Percentiles rank a stretch among this genome's conserved stretches.
Conservation (phyloP, 2,113 vertebrate genomes). For the Bombycilla garrulus region DNA sequence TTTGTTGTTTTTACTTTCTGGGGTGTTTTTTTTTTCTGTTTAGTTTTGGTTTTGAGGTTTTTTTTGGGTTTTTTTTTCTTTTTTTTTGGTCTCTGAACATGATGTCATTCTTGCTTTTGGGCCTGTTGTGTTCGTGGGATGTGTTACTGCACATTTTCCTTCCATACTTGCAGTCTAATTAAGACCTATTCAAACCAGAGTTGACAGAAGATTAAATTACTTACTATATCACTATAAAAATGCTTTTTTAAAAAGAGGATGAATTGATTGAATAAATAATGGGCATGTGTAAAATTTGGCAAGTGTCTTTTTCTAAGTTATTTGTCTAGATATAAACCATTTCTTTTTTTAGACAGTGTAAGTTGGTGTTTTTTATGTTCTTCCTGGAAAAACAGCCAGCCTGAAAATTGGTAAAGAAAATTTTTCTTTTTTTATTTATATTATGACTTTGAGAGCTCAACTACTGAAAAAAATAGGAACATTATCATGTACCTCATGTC, state of each 20-base stretch:
- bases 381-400: background rate
- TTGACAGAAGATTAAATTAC: background rate
- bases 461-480: background rate
- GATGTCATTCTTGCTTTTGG: background rate
- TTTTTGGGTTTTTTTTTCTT: background rate
- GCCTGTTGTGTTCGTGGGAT: background rate
- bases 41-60: too few species aligned
- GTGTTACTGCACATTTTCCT: background rate
- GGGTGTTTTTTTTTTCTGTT: background rate
- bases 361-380: background rate
- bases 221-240: background rate
- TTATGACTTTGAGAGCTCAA: background rate
- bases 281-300: background rate
- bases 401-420: background rate
- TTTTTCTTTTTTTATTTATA: background rate
- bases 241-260: background rate
- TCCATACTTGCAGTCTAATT: background rate
- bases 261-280: background rate
- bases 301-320: background rate
- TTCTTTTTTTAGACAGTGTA: background rate
- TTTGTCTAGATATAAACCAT: background rate
- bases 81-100: background rate
- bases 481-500: background rate
- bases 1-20: background rate
- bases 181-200: background rate